Evolutionary conservation across 2,888 invertebrate genomes (phyloP), one percentile per base, ranked within the genome.

Genomic region (Marronus borbonicus): DNA sequence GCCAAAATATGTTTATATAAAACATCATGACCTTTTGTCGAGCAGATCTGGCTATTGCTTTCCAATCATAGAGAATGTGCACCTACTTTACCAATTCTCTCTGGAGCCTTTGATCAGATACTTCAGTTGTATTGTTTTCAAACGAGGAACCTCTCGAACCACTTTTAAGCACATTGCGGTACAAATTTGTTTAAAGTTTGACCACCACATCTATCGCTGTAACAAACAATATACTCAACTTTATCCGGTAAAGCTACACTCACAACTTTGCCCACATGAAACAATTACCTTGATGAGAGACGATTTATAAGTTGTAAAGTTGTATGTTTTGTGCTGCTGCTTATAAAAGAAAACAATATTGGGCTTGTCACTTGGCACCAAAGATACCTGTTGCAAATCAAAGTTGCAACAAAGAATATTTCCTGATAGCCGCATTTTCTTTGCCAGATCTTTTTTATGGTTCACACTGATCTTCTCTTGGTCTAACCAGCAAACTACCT

Each of bases 321-420:
- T 65, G 28, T n/a, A 24, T 65, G 65, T 24, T n/a, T 65, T 65
- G 28, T 28, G 36, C n/a, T 2, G 20, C 31, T 17, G 17, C 17
- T 17, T 17, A 17, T 17, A 17, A 17, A 17, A 17, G 17, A 17
- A 17, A 17, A 17, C 17, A 24, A 10, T 28, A 31, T 31, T 31
- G 4, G 3, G 3, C 2, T 31, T 31, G 31, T 31, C 31, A 31
- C 2, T 31, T 31, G 65, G 31, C 28, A 28, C 28, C n/a, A 65
- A 65, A 36, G 10, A 7, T 36, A 65, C 31, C 10, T 65, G 28
- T 28, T 65, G 65, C 65, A 65, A 65, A 65, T 65, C 65, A 65
- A 65, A 31, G 44, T 65, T 65, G 5, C 66, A 66, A 66, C 28
- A 39, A 39, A 66, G 39, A 66, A n/a, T 17, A 8, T 36, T 66